These are phyloP conservation scores for Excalfactoria chinensis DNA, from an alignment of 2,113 vertebrate genomes.

Conservation along the genomic window DNA sequence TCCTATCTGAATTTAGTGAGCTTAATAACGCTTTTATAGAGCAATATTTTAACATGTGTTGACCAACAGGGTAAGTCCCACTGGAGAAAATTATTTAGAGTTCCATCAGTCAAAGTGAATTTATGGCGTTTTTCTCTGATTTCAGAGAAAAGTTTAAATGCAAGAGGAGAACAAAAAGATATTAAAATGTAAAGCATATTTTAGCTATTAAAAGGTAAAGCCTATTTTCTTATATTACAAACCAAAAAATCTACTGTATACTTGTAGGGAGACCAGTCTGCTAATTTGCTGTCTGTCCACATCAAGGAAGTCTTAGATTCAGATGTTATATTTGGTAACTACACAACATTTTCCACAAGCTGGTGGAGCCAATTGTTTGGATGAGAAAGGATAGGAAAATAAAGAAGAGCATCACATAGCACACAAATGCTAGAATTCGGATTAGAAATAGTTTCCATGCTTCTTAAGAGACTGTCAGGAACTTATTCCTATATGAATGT, in stretches of 20 bases:
- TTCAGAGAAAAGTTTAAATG: background rate
- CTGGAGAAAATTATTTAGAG: slow-evolving; percentile 28
- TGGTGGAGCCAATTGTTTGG: background rate
- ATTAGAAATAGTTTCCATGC: background rate
- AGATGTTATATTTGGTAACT: background rate
- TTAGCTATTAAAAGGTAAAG: background rate
- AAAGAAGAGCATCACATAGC: background rate
- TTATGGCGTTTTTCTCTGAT: background rate
- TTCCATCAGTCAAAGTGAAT: slow-evolving; percentile 30
- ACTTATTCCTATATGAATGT: background rate
- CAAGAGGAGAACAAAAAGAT: background rate
- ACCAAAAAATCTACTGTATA: background rate
- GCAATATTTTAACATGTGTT: slow-evolving; percentile 49
- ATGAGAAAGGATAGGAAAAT: background rate
- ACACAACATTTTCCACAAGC: background rate
- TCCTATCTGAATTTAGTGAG: slow-evolving; percentile 10
- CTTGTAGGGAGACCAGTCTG: background rate
- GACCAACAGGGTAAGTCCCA: slow-evolving; percentile 13
- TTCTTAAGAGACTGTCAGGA: background rate
- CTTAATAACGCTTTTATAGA: slow-evolving; percentile 33
- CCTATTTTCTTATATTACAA: background rate
- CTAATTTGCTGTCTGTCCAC: background rate
- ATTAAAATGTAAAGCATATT: slow-evolving; percentile 10
- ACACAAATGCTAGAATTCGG: background rate
- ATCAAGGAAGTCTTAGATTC: background rate